Base-by-base conservation (phyloP, 1,140 invertebrate genomes). In the Heliothis subflexa region DNA sequence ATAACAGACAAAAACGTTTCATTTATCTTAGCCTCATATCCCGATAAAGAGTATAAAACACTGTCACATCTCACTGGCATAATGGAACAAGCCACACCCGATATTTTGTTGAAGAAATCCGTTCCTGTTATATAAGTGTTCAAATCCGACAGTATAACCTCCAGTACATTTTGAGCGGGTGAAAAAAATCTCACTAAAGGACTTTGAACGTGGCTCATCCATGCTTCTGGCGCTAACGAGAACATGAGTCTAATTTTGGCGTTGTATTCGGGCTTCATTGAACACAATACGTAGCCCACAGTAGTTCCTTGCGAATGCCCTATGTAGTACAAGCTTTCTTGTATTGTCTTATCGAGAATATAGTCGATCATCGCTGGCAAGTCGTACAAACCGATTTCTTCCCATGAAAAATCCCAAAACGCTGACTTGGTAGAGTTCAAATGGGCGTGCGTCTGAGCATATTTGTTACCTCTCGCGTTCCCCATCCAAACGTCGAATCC, bases 401-500 rank as follows among this genome's bases (percentile, higher is more conserved):
- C 97, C 95, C 96, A 96, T 33, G 90, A 91, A 66, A 95, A 95
- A 14, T 94, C 86, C 95, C 95, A 96, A 82, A 92, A 96, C 0
- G 89, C 82, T 14, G 85, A 75, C 3, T 89, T 54, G n/a, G 89
- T 80, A 4, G 84, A 88, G 28, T 72, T 91, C 13, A 96, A 85
- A 10, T 62, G 89, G 0, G 96, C 96, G 83, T 97, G 97, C 10
- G 33, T 9, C 7, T 7, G 33, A 40, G 33, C 5, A 5, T 40
- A 40, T 40, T 95, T 95, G 81, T 97, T 97, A 1, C 97, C 97
- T 81, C 97, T 94, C 0, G 95, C 95, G 86, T 98, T 98, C 3
- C 95, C 96, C 89, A 98, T 89, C 97, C 97, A 97, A 5, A 97
- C 97, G 83, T 97, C 97, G 75, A 95, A 97, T 9, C 96, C 96